Base-by-base conservation (phyloP, 2,888 invertebrate species). In the Brachypalpus laphriformis region DNA sequence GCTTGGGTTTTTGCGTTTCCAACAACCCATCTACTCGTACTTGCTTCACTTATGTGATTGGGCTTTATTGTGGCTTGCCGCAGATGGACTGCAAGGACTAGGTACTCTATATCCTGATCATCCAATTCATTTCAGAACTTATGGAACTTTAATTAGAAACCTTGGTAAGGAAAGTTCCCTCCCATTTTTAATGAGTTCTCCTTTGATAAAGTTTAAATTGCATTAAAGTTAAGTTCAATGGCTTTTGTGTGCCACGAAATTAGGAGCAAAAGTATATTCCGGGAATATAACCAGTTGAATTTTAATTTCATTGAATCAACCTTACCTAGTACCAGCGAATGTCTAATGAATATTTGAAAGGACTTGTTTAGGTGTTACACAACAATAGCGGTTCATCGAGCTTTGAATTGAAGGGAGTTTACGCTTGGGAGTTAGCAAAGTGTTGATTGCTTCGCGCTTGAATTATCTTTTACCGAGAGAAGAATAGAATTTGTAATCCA, bases 91-190 rank as follows among this genome's bases (percentile, higher is more conserved):
- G 9, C 28, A 61, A 45, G 31, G 18, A 47, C 47, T 25, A 25
- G n/a, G 3, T 14, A 20, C 16, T 5, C 8, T 56, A n/a, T 18
- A 25, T 25, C 34, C 20, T 20, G 8, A 22, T 7, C n/a, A 14
- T 11, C 14, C 54, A 42, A 42, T 40, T 37, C 40, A 28, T 37
- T 18, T 28, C 22, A 16, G 25, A 59, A 59, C 28, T 61, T 63
- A 8, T 9, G 45, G 7, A 68, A 68, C 28, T 68, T 68, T 54
- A 68, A 68, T 54, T 68, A 68, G 54, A 54, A 68, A 51, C 40
- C 66, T 40, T 51, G 49, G n/a, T 16, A n/a, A 20, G 11, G 45
- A n/a, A n/a, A n/a, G 16, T 9, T n/a, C 5, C 25, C 22, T 28
- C 51, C 40, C 40, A 5, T 2, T 34, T 34, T 34, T 9, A 34